phyloP scores from a whole-genome alignment of 2,888 invertebrate species.

The Prosapia bicincta region DNA sequence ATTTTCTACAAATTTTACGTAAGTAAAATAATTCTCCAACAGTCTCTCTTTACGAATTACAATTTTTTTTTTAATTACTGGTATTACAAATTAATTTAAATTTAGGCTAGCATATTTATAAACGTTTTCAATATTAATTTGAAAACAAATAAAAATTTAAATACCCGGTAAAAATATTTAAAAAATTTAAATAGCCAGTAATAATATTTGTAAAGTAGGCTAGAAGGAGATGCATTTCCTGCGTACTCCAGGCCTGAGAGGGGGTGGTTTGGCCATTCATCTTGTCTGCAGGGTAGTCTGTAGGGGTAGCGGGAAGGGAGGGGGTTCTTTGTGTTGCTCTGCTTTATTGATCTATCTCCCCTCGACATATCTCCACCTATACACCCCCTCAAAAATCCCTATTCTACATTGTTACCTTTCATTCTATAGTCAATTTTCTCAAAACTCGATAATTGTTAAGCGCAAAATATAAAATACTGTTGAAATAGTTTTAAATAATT shows the following conservation, averaged over 20 bases:
- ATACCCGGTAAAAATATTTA: too few relatives aligned
- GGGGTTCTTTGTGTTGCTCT: conserved; percentile 27
- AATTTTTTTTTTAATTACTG: too few relatives aligned
- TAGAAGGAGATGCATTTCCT: not conserved
- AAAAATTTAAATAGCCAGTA: not conserved
- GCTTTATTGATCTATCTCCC: conserved; percentile 25
- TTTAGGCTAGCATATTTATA: too few relatives aligned
- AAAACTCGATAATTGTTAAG: not conserved
- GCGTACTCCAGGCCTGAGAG: not conserved
- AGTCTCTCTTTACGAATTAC: too few relatives aligned
- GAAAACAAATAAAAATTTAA: too few relatives aligned
- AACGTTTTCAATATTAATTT: too few relatives aligned
- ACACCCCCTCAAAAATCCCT: not conserved
- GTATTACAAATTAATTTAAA: too few relatives aligned
- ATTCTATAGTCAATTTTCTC: not conserved
- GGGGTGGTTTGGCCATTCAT: not conserved
- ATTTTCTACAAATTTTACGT: too few relatives aligned
- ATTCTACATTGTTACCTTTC: not conserved
- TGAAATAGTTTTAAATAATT: too few relatives aligned
- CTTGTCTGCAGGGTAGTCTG: conserved; percentile 4
- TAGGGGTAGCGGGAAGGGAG: conserved; percentile 7
- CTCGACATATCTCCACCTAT: not conserved
- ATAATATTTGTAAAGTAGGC: not conserved
- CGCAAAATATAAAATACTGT: not conserved
- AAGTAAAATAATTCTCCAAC: too few relatives aligned